phyloP scores from a whole-genome alignment of 2,797 vertebrate species.

The Acrocephalus scirpaceus region DNA sequence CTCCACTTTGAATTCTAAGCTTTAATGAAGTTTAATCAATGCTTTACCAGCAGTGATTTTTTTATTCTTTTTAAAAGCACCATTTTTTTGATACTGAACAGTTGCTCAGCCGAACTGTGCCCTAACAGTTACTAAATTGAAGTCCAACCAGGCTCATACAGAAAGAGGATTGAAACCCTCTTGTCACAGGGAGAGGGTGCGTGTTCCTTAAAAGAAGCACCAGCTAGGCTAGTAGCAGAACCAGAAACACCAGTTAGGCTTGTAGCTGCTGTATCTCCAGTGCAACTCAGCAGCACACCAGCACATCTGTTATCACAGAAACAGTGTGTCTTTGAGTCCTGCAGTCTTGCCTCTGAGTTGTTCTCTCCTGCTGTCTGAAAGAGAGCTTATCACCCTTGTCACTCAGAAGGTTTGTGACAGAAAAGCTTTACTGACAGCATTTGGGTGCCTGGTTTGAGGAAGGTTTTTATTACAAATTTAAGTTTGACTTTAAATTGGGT shows the following conservation, averaged over 20 bases:
- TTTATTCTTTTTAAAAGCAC: background rate
- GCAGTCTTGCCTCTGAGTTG: rapidly evolving
- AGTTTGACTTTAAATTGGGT: background rate
- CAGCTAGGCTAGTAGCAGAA: background rate
- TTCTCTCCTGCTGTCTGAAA: background rate
- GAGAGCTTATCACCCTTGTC: background rate
- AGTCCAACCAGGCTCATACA: background rate
- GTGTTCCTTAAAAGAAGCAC: background rate
- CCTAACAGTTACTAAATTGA: background rate
- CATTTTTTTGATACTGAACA: background rate
- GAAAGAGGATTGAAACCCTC: background rate
- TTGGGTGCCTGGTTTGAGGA: background rate
- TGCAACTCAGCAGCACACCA: background rate
- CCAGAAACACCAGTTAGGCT: background rate
- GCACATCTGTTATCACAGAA: background rate
- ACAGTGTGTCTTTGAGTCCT: background rate
- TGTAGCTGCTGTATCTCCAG: background rate
- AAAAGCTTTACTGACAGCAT: background rate
- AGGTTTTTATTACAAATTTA: background rate
- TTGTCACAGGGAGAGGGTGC: background rate
- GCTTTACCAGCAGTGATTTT: background rate
- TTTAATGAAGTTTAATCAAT: background rate
- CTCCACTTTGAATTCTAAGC: background rate
- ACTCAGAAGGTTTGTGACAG: background rate
- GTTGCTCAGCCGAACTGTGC: background rate